Percentiles rank a stretch among this genome's conserved stretches.
These are phyloP conservation scores for Drosophila obscura DNA, from an alignment of 1,140 invertebrate genomes.

Conservation along the genomic window DNA sequence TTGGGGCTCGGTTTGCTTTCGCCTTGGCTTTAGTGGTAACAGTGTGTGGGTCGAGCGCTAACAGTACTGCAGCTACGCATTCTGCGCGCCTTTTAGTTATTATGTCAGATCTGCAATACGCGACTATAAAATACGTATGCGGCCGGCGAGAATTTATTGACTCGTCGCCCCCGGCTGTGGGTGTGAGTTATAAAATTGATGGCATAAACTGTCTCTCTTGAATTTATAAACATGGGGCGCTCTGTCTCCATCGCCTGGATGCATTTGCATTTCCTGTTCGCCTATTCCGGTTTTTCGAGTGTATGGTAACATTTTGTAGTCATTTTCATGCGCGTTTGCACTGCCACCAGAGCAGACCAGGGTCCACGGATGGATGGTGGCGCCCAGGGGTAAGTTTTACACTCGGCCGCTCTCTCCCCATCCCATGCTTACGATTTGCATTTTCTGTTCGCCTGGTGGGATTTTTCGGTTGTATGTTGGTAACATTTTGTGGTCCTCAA, in stretches of 20 bases:
- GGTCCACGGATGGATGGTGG: no score
- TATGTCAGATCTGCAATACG: slow-evolving; percentile 83
- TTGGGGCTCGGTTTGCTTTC: background rate
- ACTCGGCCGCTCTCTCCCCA: background rate
- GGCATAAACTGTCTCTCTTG: slow-evolving; percentile 80
- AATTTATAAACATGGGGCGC: slow-evolving; percentile 60
- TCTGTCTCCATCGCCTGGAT: background rate
- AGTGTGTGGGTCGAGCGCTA: slow-evolving; percentile 41
- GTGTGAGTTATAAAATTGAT: slow-evolving; percentile 83
- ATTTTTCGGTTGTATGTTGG: slow-evolving; percentile 78
- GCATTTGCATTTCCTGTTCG: slow-evolving; percentile 43
- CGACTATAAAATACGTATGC: slow-evolving; percentile 81
- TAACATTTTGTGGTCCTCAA: slow-evolving; percentile 68
- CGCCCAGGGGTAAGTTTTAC: no score
- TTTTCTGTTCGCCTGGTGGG: slow-evolving; percentile 53
- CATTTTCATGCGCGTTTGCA: slow-evolving; percentile 28
- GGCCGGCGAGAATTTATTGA: slow-evolving; percentile 80
- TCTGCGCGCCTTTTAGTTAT: slow-evolving; percentile 81
- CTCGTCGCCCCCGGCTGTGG: slow-evolving; percentile 71
- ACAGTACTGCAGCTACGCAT: slow-evolving; percentile 65
- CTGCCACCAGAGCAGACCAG: background rate
- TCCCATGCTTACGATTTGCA: background rate
- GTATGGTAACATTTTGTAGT: slow-evolving; percentile 57
- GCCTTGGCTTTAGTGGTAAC: slow-evolving; percentile 44
- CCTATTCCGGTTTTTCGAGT: slow-evolving; percentile 45